Evolutionary conservation across 1,140 invertebrate genomes (phyloP).

Genomic region (Samia ricini): DNA sequence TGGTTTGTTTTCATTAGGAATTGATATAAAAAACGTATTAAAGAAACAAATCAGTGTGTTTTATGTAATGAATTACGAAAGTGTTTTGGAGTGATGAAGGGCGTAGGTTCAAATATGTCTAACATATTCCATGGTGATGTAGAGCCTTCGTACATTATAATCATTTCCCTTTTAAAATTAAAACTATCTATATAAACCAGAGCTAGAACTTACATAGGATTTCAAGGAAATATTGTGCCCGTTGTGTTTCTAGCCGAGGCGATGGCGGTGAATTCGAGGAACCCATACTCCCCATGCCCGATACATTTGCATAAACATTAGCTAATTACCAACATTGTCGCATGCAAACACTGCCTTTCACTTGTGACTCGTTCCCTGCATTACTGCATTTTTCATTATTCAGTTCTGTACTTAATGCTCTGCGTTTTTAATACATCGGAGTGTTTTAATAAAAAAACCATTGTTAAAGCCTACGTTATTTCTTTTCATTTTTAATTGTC

Average conservation of each 20-base stretch:
- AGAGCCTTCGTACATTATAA: too few species aligned
- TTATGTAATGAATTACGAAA: too few species aligned
- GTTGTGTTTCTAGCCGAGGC: background rate
- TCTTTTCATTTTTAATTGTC: background rate
- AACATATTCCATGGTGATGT: too few species aligned
- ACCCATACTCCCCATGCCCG: conserved; percentile 21
- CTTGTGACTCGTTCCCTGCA: background rate
- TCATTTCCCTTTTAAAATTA: too few species aligned
- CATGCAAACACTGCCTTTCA: conserved; percentile 12
- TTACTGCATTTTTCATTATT: background rate
- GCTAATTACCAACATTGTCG: conserved; percentile 13
- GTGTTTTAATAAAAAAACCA: background rate
- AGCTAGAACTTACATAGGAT: too few species aligned
- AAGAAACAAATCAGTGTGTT: too few species aligned
- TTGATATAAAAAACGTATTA: too few species aligned
- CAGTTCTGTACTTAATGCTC: background rate
- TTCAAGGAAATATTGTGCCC: background rate
- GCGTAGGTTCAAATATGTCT: too few species aligned
- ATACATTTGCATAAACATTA: conserved; percentile 24
- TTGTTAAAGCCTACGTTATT: background rate
- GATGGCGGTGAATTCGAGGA: conserved; percentile 9
- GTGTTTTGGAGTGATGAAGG: too few species aligned
- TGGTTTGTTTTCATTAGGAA: too few species aligned
- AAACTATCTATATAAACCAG: too few species aligned
- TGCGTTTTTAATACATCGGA: background rate